Base-by-base conservation (phyloP, 2,797 vertebrate species). In the Mormyrops boulengeri region DNA sequence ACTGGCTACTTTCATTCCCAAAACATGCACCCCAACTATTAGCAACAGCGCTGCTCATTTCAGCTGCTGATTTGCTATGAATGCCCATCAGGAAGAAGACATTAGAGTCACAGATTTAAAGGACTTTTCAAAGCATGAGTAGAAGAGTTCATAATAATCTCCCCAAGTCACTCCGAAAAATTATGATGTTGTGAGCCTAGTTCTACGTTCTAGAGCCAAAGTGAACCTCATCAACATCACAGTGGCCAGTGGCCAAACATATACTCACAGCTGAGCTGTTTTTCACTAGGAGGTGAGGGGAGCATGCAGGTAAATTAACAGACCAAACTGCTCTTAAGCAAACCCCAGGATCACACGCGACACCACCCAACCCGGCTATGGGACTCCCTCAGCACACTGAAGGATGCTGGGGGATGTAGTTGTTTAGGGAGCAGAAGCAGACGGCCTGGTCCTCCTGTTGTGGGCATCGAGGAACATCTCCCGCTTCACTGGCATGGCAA, bases 251-350 rank as follows among this genome's bases (percentile, higher is more conserved):
- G 73, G 41, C 77, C 66, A 88, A 19, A 19, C 30, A 88, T 47
- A 88, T 47, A 73, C 49, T 53, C 49, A 88, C 49, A 52, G 69
- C 53, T 52, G 77, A 53, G 50, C 73, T 49, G 49, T 41, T 82
- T 53, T 77, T 88, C 88, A 77, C 69, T 44, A 47, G 77, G 77
- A 82, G 77, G 77, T 82, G 69, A 89, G 41, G 41, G 50, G 85
- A 77, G 52, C 89, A 90, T 90, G 89, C 89, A 88, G 17, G 57
- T 73, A 88, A 44, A 60, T 82, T 19, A 85, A 89, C 49, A 57
- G 77, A 77, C 66, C 38, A 62, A 22, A 47, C 41, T 82, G 77
- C 52, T 57, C 17, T 73, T 4, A 11, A 47, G 69, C 86, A 87
- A 82, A 62, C 12, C 2, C 49, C 26, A 80, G 84, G 34, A 85